Conservation (phyloP, 2,888 invertebrate genomes). For the Teinopalpus imperialis region DNA sequence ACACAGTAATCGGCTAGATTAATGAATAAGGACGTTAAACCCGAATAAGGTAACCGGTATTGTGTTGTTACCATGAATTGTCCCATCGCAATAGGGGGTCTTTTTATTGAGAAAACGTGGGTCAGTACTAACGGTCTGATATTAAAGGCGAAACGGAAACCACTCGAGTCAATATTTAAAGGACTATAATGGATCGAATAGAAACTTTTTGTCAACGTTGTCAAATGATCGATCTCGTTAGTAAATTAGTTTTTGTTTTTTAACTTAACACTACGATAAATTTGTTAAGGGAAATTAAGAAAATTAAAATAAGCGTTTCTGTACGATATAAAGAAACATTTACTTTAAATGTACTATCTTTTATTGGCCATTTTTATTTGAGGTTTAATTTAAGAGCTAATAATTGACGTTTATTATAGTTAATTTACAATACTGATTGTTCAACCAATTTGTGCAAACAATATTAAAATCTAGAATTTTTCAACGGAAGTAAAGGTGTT, state of each 20-base stretch:
- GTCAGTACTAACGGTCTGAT: conserved; percentile 33
- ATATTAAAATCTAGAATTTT: no score
- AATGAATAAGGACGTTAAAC: conserved; percentile 61
- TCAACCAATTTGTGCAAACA: no score
- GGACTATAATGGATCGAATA: conserved; percentile 13
- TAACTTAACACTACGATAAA: not conserved
- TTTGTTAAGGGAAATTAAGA: conserved; percentile 5
- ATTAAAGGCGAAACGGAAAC: conserved; percentile 25
- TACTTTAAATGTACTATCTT: no score
- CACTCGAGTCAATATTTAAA: conserved; percentile 18
- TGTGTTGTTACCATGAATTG: conserved; percentile 46
- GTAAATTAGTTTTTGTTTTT: conserved; percentile 1
- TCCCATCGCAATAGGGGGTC: conserved; percentile 58
- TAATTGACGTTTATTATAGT: no score
- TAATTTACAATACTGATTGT: no score
- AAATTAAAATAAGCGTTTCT: conserved; percentile 3
- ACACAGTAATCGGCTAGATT: conserved; percentile 47
- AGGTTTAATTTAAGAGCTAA: no score
- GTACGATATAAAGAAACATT: no score
- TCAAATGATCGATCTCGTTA: conserved; percentile 13
- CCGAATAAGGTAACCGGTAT: conserved; percentile 44
- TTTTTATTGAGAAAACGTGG: conserved; percentile 53
- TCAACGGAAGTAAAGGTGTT: no score
- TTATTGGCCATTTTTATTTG: no score
- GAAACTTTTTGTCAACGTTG: conserved; percentile 10